These are phyloP conservation scores for Corbicula japonica DNA, from an alignment of 2,888 invertebrate genomes.

Conservation along the genomic window DNA sequence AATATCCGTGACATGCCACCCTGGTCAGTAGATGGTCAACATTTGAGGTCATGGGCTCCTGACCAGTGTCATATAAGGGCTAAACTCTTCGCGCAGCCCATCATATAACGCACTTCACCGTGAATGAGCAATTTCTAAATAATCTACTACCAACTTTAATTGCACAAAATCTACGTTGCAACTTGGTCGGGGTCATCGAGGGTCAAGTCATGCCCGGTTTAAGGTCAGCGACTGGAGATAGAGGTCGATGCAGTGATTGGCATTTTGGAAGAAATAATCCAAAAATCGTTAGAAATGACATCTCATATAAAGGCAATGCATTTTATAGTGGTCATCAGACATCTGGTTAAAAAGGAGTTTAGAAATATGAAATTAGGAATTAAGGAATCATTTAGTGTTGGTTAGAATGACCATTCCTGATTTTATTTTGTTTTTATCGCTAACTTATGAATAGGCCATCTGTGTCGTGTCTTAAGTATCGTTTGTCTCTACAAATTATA, in stretches of 20 bases:
- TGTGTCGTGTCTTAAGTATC: slow-evolving; percentile 14
- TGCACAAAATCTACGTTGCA: slow-evolving; percentile 62
- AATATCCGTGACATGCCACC: slow-evolving; percentile 33
- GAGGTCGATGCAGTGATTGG: slow-evolving; percentile 66
- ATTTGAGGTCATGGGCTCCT: slow-evolving; percentile 52
- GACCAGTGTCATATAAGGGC: slow-evolving; percentile 49
- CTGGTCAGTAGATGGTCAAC: slow-evolving; percentile 41
- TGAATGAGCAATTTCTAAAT: slow-evolving; percentile 65
- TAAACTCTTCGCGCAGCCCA: slow-evolving; percentile 42
- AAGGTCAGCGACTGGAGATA: slow-evolving; percentile 57
- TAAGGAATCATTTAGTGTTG: slow-evolving; percentile 22
- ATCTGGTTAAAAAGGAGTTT: slow-evolving; percentile 52
- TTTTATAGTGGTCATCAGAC: slow-evolving; percentile 52
- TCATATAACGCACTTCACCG: slow-evolving; percentile 45
- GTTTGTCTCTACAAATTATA: slow-evolving; percentile 15
- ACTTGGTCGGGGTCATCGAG: slow-evolving; percentile 52
- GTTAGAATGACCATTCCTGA: not conserved
- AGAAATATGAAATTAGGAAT: slow-evolving; percentile 43
- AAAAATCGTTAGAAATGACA: slow-evolving; percentile 39
- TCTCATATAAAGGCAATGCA: slow-evolving; percentile 47
- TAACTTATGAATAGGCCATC: slow-evolving; percentile 39
- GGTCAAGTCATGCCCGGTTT: slow-evolving; percentile 66
- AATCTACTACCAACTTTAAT: slow-evolving; percentile 68
- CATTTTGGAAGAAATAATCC: slow-evolving; percentile 60
- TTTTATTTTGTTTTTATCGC: slow-evolving; percentile 39